phyloP scores from a whole-genome alignment of 2,113 vertebrate genomes.

The Trogon melanurus region DNA sequence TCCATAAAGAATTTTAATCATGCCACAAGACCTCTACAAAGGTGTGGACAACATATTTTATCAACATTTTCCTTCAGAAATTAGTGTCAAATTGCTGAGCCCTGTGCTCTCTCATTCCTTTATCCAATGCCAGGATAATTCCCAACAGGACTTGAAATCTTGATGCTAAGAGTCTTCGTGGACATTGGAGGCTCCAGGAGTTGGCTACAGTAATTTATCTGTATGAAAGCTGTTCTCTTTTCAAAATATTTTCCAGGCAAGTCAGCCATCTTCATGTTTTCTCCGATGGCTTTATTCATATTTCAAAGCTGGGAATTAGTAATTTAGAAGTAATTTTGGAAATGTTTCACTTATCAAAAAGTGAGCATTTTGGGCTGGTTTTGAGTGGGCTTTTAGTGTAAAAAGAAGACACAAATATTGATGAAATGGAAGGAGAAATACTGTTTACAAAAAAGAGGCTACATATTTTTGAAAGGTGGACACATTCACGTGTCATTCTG shows the following conservation, averaged over 20 bases:
- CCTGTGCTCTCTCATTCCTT: background rate
- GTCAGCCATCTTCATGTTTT: background rate
- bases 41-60: background rate
- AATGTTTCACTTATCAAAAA: background rate
- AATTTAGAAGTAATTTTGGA: background rate
- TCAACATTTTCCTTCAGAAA: background rate
- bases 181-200: background rate
- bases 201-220: background rate
- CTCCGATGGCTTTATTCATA: background rate
- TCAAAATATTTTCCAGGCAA: background rate
- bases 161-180: background rate
- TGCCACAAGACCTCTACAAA: background rate
- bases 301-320: background rate
- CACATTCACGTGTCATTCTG: background rate
- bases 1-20: background rate
- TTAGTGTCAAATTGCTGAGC: background rate
- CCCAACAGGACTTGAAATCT: slow-evolving; percentile 1
- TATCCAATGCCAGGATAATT: slow-evolving; percentile 3
- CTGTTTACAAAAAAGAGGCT: background rate
- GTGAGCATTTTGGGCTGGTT: background rate
- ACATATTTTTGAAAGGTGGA: background rate
- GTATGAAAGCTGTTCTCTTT: background rate
- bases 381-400: background rate
- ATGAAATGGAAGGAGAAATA: background rate
- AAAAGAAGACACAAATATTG: background rate